phyloP scores from a whole-genome alignment of 2,797 vertebrate species.

The Carduelis carduelis region DNA sequence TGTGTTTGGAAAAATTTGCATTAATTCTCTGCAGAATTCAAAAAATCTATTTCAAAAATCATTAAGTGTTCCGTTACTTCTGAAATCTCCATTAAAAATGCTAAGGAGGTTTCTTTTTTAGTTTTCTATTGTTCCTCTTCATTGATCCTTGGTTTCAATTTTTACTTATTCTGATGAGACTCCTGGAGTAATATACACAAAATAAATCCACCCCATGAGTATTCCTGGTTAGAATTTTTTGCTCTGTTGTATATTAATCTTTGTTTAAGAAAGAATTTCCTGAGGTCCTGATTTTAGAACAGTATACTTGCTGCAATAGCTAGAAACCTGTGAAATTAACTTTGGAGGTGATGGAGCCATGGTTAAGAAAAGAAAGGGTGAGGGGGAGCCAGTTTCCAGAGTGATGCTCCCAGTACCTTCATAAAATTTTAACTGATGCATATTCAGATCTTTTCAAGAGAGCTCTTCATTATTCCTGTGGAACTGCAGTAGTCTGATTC shows the following conservation, averaged over 20 bases:
- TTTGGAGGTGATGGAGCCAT: background rate
- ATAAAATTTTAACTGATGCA: background rate
- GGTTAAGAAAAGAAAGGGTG: background rate
- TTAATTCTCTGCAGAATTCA: background rate
- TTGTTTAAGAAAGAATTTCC: constrained; percentile 20
- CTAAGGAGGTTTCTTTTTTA: background rate
- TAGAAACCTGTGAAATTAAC: constrained; percentile 3
- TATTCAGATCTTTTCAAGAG: background rate
- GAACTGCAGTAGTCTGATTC: background rate
- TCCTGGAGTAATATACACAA: background rate
- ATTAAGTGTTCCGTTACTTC: background rate
- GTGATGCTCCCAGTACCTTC: background rate
- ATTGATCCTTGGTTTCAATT: background rate
- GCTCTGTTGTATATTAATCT: background rate
- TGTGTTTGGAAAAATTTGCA: background rate
- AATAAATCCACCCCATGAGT: background rate
- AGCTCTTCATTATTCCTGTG: background rate
- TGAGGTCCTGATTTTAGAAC: background rate
- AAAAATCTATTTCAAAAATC: background rate
- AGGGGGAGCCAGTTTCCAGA: background rate
- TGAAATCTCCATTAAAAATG: background rate
- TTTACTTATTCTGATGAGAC: background rate
- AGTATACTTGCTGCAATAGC: background rate
- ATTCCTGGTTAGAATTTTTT: background rate
- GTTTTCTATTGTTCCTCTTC: background rate